phyloP scores from a whole-genome alignment of 2,113 vertebrate genomes.

The Lepus europaeus region DNA sequence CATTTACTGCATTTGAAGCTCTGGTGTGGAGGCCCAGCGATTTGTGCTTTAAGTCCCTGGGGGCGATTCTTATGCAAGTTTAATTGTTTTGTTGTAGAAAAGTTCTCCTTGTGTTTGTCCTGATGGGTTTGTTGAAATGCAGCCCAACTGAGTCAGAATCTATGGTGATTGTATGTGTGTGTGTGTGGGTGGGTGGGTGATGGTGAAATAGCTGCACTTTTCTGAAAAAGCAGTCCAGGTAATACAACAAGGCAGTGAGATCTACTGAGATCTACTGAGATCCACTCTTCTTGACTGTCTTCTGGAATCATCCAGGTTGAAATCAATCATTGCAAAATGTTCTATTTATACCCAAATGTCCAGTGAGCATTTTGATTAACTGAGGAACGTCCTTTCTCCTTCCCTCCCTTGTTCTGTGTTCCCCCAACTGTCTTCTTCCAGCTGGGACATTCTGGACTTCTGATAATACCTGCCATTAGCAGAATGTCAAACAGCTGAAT shows the following conservation, averaged over 20 bases:
- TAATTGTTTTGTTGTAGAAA: neutral
- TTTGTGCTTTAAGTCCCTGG: neutral
- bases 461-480: conserved; percentile 43
- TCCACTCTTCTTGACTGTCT: neutral
- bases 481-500: conserved; percentile 60
- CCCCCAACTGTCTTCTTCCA: conserved; percentile 7
- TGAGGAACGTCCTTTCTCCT: neutral
- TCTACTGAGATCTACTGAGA: neutral
- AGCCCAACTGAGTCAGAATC: neutral
- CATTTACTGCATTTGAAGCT: neutral
- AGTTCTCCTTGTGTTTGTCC: neutral
- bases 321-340: conserved; percentile 49
- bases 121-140: neutral
- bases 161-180: neutral
- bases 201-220: neutral
- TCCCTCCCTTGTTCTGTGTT: neutral
- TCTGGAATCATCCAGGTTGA: conserved; percentile 23
- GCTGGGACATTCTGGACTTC: conserved; percentile 59
- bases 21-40: neutral
- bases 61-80: neutral
- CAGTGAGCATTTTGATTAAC: conserved; percentile 28
- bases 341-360: conserved; percentile 34
- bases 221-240: neutral
- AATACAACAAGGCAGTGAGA: neutral
- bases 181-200: neutral